Evolutionary conservation across 2,797 vertebrate genomes (phyloP).

Genomic region (Sternarchorhynchus goeldii): DNA sequence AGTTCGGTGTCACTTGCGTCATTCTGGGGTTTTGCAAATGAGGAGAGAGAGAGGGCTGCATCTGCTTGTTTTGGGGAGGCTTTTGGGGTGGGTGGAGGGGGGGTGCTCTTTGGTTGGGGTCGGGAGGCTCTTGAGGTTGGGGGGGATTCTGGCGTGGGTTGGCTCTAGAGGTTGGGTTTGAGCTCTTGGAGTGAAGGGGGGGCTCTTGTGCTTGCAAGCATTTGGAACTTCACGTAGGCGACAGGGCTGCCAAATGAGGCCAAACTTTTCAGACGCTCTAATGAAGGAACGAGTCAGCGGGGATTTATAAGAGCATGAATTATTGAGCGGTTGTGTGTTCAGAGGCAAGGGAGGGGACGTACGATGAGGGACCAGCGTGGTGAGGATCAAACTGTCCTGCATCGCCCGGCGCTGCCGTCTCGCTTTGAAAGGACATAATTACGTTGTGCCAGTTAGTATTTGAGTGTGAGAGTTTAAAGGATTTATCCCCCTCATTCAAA

Average conservation of each 20-base stretch:
- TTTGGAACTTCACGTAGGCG: background rate
- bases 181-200: background rate
- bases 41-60: background rate
- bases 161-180: too few species aligned
- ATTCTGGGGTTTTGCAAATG: constrained; percentile 31
- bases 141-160: too few species aligned
- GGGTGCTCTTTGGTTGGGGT: too few species aligned
- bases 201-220: background rate
- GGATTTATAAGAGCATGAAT: constrained; percentile 59
- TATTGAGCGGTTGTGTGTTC: constrained; percentile 52
- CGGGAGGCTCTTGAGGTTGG: too few species aligned
- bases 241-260: constrained; percentile 51
- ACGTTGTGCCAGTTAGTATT: constrained; percentile 6
- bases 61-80: background rate
- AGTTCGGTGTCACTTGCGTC: constrained; percentile 27
- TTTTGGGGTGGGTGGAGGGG: background rate
- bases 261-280: constrained; percentile 55
- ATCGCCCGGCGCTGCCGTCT: background rate
- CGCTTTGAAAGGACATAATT: constrained; percentile 42
- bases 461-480: background rate
- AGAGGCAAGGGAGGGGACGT: background rate
- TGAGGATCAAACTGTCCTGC: constrained; percentile 31
- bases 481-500: too few species aligned
- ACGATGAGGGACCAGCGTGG: constrained; percentile 19
- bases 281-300: constrained; percentile 58